Percentiles rank a stretch among this genome's conserved stretches.
Evolutionary conservation across 2,888 invertebrate genomes (phyloP).

Genomic region (Trissolcus japonicus): DNA sequence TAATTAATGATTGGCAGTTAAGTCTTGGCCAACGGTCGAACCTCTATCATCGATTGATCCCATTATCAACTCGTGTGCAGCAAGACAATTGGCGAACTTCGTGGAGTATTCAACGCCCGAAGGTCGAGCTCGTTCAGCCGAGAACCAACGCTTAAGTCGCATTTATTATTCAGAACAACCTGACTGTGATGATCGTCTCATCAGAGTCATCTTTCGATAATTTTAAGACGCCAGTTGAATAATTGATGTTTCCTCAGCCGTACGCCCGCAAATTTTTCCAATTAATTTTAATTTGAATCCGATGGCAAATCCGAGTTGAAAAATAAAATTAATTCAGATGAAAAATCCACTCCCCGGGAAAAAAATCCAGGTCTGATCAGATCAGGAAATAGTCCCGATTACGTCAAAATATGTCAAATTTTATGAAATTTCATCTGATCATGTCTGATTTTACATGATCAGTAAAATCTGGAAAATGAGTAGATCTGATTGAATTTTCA

Average conservation of each 20-base stretch:
- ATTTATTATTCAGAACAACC: constrained; percentile 40
- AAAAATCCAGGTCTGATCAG: too few relatives aligned
- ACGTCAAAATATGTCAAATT: too few relatives aligned
- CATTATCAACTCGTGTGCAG: constrained; percentile 39
- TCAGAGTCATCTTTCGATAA: constrained; percentile 8
- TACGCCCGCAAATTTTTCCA: constrained; percentile 14
- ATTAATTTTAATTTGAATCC: constrained; percentile 25
- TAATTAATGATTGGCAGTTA: constrained; percentile 54
- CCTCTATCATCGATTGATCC: constrained; percentile 51
- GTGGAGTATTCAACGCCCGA: constrained; percentile 41
- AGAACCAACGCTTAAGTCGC: constrained; percentile 22
- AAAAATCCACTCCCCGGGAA: too few relatives aligned
- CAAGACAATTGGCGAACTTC: constrained; percentile 46
- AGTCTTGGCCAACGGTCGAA: constrained; percentile 26
- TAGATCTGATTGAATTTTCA: too few relatives aligned
- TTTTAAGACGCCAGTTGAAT: constrained; percentile 17
- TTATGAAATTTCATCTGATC: too few relatives aligned
- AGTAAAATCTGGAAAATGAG: too few relatives aligned
- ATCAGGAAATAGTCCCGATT: too few relatives aligned
- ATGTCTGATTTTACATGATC: too few relatives aligned
- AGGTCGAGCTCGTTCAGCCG: constrained; percentile 31
- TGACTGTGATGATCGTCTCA: constrained; percentile 13
- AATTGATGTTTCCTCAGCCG: constrained; percentile 21
- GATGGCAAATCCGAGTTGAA: neutral
- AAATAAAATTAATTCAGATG: too few relatives aligned